Evolutionary conservation across 2,797 vertebrate species (phyloP).

Genomic region (Esox lucius): DNA sequence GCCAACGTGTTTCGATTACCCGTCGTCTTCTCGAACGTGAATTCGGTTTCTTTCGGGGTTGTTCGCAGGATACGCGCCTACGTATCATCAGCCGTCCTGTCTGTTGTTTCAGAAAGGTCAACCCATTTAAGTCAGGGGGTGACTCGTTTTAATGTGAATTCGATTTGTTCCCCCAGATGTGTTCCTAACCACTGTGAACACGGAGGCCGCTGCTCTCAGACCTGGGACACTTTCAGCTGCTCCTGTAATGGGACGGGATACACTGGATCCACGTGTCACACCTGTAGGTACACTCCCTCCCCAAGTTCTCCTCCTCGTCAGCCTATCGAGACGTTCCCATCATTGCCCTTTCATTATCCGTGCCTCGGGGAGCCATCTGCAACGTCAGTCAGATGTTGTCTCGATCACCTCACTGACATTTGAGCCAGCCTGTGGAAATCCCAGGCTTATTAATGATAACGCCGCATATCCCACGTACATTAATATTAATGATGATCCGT

Average conservation of each 20-base stretch:
- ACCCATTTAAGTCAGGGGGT: neutral
- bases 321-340: neutral
- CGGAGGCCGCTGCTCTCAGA: conserved; percentile 89
- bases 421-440: neutral
- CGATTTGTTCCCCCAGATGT: conserved; percentile 73
- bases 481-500: too few species aligned
- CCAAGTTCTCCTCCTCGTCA: neutral
- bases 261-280: conserved; percentile 93
- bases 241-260: conserved; percentile 91
- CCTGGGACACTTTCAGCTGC: conserved; percentile 92
- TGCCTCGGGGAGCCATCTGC: neutral
- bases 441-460: neutral
- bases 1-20: too few species aligned
- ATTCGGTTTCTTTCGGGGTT: too few species aligned
- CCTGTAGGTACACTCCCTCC: conserved; percentile 76
- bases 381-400: neutral
- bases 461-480: too few species aligned
- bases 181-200: conserved; percentile 96
- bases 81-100: too few species aligned
- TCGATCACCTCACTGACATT: neutral
- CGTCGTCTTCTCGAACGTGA: too few species aligned
- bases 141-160: neutral
- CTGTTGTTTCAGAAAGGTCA: conserved; percentile 1
- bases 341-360: neutral
- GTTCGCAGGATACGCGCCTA: too few species aligned